Evolutionary conservation across 2,888 invertebrate species (phyloP).

Genomic region (Ametastegia equiseti): DNA sequence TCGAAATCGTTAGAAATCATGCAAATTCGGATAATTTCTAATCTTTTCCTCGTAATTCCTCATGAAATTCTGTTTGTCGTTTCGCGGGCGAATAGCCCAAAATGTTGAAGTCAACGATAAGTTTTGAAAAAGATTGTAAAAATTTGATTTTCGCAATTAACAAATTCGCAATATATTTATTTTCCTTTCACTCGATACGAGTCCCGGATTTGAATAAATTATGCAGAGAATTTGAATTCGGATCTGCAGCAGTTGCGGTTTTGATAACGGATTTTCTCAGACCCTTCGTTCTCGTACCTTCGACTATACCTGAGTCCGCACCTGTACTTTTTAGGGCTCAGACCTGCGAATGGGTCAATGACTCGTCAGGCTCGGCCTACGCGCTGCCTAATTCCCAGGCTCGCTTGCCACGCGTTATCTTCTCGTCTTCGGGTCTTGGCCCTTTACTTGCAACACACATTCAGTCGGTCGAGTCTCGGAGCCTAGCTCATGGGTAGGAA

Average conservation of each 20-base stretch:
- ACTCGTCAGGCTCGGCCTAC: slow-evolving; percentile 37
- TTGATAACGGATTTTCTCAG: not conserved
- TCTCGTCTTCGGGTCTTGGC: not conserved
- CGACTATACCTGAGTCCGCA: slow-evolving; percentile 5
- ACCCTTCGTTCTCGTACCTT: not conserved
- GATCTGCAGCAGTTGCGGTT: not conserved
- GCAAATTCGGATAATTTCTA: too few species aligned
- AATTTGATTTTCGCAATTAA: too few species aligned
- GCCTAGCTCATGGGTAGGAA: too few species aligned
- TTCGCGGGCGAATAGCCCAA: too few species aligned
- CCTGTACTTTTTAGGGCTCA: slow-evolving; percentile 42
- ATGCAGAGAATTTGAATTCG: not conserved
- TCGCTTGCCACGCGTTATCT: slow-evolving; percentile 31
- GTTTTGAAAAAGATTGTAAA: too few species aligned
- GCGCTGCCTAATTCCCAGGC: slow-evolving; percentile 33
- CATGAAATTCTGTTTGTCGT: too few species aligned
- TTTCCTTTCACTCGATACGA: not conserved
- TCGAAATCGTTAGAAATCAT: too few species aligned
- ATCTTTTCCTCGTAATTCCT: too few species aligned
- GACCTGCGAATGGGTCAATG: slow-evolving; percentile 41
- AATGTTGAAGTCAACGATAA: too few species aligned
- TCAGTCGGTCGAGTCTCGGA: not conserved
- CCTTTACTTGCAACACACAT: not conserved
- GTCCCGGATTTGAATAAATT: not conserved
- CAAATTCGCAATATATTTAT: not conserved